phyloP scores from a whole-genome alignment of 2,888 invertebrate genomes.

The Dolichomitus sp. region DNA sequence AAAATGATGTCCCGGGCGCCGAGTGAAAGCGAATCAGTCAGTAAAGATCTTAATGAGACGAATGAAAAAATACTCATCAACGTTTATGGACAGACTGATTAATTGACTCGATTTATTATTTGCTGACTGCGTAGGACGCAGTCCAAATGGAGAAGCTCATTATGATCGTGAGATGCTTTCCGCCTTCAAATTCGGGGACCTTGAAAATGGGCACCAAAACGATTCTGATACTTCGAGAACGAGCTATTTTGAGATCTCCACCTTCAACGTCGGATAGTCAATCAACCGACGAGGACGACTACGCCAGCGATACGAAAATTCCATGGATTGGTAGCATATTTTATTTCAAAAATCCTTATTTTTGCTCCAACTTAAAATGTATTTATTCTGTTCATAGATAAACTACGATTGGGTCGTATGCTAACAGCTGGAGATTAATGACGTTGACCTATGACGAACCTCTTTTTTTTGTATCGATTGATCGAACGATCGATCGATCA shows the following conservation, averaged over 20 bases:
- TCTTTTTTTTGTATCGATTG: slow-evolving; percentile 16
- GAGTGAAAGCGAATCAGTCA: slow-evolving; percentile 37
- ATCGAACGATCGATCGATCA: slow-evolving; percentile 20
- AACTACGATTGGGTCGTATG: slow-evolving; percentile 5
- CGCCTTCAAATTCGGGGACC: slow-evolving; percentile 61
- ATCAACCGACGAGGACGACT: slow-evolving; percentile 30
- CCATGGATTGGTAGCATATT: slow-evolving; percentile 24
- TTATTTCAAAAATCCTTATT: background rate
- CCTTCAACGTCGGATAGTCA: slow-evolving; percentile 16
- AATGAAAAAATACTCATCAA: slow-evolving; percentile 33
- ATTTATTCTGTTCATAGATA: slow-evolving; percentile 13
- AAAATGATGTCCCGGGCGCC: slow-evolving; percentile 33
- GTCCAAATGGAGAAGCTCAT: slow-evolving; percentile 70
- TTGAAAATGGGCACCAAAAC: slow-evolving; percentile 80
- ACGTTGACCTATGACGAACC: slow-evolving; percentile 4
- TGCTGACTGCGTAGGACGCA: slow-evolving; percentile 61
- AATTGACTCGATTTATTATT: slow-evolving; percentile 30
- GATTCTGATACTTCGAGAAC: slow-evolving; percentile 78
- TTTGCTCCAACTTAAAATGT: background rate
- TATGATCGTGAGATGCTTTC: slow-evolving; percentile 78
- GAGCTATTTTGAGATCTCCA: slow-evolving; percentile 69
- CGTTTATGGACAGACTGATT: slow-evolving; percentile 13
- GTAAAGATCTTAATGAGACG: slow-evolving; percentile 31
- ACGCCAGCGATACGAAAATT: slow-evolving; percentile 27
- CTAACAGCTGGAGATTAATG: background rate